Base-by-base conservation (phyloP, 1,140 invertebrate species). In the Anastrepha ludens region DNA sequence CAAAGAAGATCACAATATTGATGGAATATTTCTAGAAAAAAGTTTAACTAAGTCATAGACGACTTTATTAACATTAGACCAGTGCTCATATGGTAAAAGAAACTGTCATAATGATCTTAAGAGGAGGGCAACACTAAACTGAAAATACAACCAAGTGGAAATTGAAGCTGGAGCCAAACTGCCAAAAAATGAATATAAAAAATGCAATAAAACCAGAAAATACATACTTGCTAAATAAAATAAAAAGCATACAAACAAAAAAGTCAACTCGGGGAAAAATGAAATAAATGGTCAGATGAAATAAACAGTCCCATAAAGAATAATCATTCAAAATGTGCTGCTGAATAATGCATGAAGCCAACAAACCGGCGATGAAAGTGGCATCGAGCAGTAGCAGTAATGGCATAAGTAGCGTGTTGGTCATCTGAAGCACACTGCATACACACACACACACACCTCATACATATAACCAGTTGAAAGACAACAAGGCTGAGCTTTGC, bases 221-320 rank as follows among this genome's bases (percentile, higher is more conserved):
- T 9, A 67, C 64, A 67, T 44, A 44, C 11, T 67, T 67, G 39
- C 11, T 74, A 74, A 9, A 47, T 17, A 86, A 29, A 70, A 64
- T 62, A 44, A 55, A 70, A 88, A 65, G 59, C 39, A 55, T 50
- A 81, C 11, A 50, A 59, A 47, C 3, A 87, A 55, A 64, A 78
- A 58, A 44, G 62, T 11, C 58, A 85, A 85, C 50, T 64, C 70
- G 70, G 8, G 47, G 44, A 67, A 90, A 92, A 92, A 91, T 91
- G 91, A 92, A 92, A 92, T 92, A 92, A 92, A 92, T 92, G 91
- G 91, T 92, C 91, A 91, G 91, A 91, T 92, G 91, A 92, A 92
- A 92, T 92, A 92, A 92, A 92, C 91, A 92, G 91, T 92, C 91
- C 91, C 91, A 92, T 92, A 92, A 92, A 92, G 91, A 92, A 92